Base-by-base conservation (phyloP, 2,888 invertebrate species). In the Trichopoda pennipes region DNA sequence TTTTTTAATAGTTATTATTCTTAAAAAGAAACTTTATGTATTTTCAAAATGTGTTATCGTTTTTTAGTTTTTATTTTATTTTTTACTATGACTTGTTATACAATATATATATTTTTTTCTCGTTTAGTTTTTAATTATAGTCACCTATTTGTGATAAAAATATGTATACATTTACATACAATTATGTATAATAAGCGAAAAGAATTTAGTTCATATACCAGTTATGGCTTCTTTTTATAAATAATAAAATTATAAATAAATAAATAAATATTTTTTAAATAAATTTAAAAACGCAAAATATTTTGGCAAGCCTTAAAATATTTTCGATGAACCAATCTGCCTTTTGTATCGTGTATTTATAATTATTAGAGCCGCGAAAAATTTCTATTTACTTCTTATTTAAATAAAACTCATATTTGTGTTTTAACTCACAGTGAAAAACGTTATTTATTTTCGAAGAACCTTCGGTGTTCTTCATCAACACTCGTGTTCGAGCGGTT, bases 71-170 rank as follows among this genome's bases (percentile, higher is more conserved):
- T 21, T 56, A 19, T 4, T 28, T 6, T 28, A 49, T 49, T 49
- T 42, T 60, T 42, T 61, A 21, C 6, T 4, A 1, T 28, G 28
- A 28, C 28, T 17, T 49, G 35, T 63, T 56, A 16, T 42, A n/a
- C n/a, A 28, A 28, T 28, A 28, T 28, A 28, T 28, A 28, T 28
- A 49, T 77, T 49, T 19, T 35, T 44, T 44, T 19, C 35, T 44
- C 35, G 7, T 60, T 60, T 75, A 61, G 55, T 44, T 35, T 60
- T 68, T 61, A 47, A 77, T 56, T 61, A 47, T 77, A 63, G 63
- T 16, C 23, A 49, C 16, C 60, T 47, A 61, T 64, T 70, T 78
- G 72, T 78, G 72, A 78, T 78, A 78, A 72, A 56, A 60, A 49
- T 28, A 28, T 66, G 23, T 66, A 64, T 58, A 64, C 42, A 78